Evolutionary conservation across 2,888 invertebrate species (phyloP), one percentile per base, ranked within the genome.

Genomic region (Liodrosophila aerea): DNA sequence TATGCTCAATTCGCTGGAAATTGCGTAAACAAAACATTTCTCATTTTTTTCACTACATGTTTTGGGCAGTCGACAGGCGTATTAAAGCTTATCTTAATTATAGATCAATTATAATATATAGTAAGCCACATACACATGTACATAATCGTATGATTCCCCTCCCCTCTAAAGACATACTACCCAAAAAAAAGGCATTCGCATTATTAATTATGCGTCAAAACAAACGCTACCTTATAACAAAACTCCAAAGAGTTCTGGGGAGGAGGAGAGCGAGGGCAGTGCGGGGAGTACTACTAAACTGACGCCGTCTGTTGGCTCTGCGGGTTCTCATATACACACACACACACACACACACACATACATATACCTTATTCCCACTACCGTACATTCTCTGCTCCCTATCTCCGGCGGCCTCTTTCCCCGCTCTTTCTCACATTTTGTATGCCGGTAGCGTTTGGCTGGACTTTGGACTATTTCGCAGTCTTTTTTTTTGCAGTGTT

Each of bases 11-110:
- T 68, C 52, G 33, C 44, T 51, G 40, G 51, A 53, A 76, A 69
- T 68, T 78, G 61, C 72, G 72, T 62, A 78, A 82, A 78, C 57
- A 67, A 67, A 64, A 45, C 62, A 66, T 76, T 61, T 56, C 45
- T 65, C 47, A 53, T 39, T 46, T 43, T 31, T 40, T 30, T 47
- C 43, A 33, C 36, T 11, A 12, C 7, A 1, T 13, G 29, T 3
- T n/a, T 22, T 22, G n/a, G 18, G 37, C 47, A 13, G 56, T 58
- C 62, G 73, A 76, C 73, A 76, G 73, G 46, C 64, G 59, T 64
- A 58, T 59, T 73, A 76, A 65, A 58, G 81, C 76, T 80, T 83
- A 78, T 78, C 77, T 83, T 80, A 80, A 78, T 78, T 83, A 80
- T 83, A 78, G 76, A 78, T 78, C 84, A 78, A 78, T 78, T 78